Base-by-base conservation (phyloP, 2,797 vertebrate species). In the Lutjanus argentimaculatus region DNA sequence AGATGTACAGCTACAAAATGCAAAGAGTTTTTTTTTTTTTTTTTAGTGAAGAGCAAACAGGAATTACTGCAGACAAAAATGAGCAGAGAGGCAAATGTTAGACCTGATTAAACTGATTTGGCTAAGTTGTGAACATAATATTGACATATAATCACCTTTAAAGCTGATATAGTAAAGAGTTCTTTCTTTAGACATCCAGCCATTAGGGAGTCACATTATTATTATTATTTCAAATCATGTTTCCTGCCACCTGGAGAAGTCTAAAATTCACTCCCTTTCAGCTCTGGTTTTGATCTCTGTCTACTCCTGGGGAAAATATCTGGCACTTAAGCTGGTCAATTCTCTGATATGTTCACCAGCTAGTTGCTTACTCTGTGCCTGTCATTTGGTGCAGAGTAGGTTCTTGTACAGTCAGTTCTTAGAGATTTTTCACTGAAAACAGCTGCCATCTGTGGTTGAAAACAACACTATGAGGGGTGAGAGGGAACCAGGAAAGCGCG, bases 1-100 rank as follows among this genome's bases (percentile, higher is more conserved):
- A 19, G 92, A 91, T 68, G 85, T 70, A 84, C 67, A 89, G 59
- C 93, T 95, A 63, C 21, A 53, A 70, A 72, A 63, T 12, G 1
- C 6, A 81, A 45, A 46, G 59, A 77, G 30, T 2, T 25, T 25
- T 25, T 25, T 25, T 2, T 25, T 25, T 25, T 25, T 25, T 25
- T 25, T 25, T 25, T 2, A 25, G 25, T 25, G 25, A 25, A 59
- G 9, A 9, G 21, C 16, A n/a, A 56, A 13, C 21, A 43, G 2
- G 1, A 55, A 2, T 7, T 12, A 21, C 25, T 46, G 0, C 25
- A 43, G 2, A 45, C 5, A 59, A 46, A 36, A 22, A 58, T 21
- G 5, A 21, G 45, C 4, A 67, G n/a, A 6, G 21, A 3, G 61
- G 25, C 12, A 55, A 46, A 53, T 22, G 25, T 6, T 17, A 8